phyloP scores from a whole-genome alignment of 1,140 invertebrate species.

The Dryas iulia region DNA sequence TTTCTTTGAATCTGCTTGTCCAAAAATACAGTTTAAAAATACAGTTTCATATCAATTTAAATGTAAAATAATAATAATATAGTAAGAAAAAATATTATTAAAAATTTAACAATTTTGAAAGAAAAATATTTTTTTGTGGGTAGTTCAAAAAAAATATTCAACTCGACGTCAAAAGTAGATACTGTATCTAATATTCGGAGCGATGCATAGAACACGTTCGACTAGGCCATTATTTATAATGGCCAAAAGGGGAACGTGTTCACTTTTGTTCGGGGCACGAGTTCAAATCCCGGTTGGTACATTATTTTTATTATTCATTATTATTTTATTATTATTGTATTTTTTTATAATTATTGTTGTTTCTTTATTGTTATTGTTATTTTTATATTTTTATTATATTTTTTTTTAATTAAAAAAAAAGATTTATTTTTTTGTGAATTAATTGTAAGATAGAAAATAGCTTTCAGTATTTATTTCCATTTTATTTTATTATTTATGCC shows the following conservation, averaged over 20 bases:
- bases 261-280: neutral
- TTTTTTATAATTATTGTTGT: neutral
- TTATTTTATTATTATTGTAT: neutral
- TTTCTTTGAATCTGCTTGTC: too few relatives aligned
- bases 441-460: too few relatives aligned
- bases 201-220: neutral
- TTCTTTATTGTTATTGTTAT: neutral
- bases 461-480: too few relatives aligned
- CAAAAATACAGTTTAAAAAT: too few relatives aligned
- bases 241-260: neutral
- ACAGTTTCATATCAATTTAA: too few relatives aligned
- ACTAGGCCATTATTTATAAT: neutral
- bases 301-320: too few relatives aligned
- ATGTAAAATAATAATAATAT: too few relatives aligned
- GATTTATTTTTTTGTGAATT: too few relatives aligned
- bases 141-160: neutral
- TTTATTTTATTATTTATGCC: too few relatives aligned
- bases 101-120: too few relatives aligned
- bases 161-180: neutral
- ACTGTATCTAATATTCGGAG: neutral
- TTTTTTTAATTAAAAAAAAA: too few relatives aligned
- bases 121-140: neutral
- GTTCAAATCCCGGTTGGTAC: neutral
- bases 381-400: too few relatives aligned
- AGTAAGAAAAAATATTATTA: neutral